These are phyloP conservation scores for Mayetiola destructor DNA, from an alignment of 2,888 invertebrate genomes.

Conservation along the genomic window DNA sequence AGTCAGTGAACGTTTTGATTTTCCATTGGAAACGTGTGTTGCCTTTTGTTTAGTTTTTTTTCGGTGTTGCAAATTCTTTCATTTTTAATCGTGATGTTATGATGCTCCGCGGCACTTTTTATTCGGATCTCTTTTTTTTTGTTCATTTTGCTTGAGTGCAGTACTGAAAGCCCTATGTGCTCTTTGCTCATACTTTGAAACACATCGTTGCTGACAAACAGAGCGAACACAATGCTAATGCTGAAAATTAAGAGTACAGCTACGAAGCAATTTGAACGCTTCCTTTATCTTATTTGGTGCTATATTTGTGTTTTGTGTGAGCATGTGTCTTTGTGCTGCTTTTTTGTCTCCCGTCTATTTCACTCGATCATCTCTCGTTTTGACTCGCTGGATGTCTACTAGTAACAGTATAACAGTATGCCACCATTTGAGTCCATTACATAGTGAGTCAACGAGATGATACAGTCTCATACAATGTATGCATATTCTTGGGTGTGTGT, in stretches of 20 bases:
- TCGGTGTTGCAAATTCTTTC: neutral
- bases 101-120: conserved; percentile 1
- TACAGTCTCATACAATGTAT: no score
- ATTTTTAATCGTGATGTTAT: neutral
- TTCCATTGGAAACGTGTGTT: no score
- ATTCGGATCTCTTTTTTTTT: neutral
- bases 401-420: neutral
- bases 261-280: no score
- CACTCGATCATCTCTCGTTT: neutral
- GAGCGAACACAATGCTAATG: neutral
- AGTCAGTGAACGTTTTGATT: neutral
- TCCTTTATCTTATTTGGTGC: no score
- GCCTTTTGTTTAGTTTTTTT: neutral
- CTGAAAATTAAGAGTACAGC: conserved; percentile 1
- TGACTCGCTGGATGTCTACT: neutral
- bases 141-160: neutral
- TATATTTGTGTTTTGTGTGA: neutral
- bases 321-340: neutral
- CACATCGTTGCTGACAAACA: neutral
- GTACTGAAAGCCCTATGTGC: no score
- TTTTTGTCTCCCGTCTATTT: neutral
- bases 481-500: neutral
- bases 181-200: neutral
- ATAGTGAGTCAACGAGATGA: no score
- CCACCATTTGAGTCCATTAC: no score